phyloP scores from a whole-genome alignment of 53 echinoderm and acorn worm species.

The Arbacia lixula region DNA sequence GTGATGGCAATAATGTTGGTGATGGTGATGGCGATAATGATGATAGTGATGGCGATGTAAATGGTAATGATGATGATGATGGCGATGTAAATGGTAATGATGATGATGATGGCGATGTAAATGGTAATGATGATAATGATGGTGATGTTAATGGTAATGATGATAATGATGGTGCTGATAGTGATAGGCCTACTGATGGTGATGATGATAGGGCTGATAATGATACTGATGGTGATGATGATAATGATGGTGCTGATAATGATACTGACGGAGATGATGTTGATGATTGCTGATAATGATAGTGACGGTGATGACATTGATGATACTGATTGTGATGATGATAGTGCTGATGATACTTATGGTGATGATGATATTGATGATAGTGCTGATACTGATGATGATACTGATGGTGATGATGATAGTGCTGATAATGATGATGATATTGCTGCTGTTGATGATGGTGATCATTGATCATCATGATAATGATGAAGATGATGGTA shows the following conservation, averaged over 20 bases:
- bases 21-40: neutral
- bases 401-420: constrained; percentile 3
- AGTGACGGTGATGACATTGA: neutral
- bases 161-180: neutral
- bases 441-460: neutral
- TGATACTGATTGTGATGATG: neutral
- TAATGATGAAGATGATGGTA: neutral
- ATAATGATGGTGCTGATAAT: neutral
- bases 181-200: neutral
- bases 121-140: neutral
- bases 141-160: neutral
- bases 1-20: neutral
- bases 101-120: neutral
- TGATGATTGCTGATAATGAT: neutral
- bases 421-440: neutral
- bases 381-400: neutral
- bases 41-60: no score
- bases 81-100: neutral
- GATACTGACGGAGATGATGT: neutral
- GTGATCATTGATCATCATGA: neutral
- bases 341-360: neutral
- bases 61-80: neutral
- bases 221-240: neutral
- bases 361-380: neutral
- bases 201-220: neutral